These are phyloP conservation scores for Oreochromis mossambicus DNA, from an alignment of 2,797 vertebrate genomes.

Conservation along the genomic window DNA sequence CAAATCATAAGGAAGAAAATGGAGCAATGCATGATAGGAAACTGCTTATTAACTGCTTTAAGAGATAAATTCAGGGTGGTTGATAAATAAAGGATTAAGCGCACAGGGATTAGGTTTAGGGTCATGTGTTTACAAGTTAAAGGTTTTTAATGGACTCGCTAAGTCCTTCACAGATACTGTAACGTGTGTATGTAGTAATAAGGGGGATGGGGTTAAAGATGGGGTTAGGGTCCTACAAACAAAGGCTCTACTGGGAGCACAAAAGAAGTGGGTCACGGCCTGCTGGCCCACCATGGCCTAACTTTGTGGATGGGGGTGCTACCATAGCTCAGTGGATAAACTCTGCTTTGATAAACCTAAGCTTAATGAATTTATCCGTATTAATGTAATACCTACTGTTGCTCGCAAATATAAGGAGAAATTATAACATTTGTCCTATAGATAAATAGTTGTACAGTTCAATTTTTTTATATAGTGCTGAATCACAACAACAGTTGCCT, in stretches of 20 bases:
- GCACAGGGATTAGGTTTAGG: background rate
- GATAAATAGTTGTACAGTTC: background rate
- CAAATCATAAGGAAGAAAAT: background rate
- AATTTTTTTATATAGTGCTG: background rate
- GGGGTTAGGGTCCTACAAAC: constrained; percentile 42
- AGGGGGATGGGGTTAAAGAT: background rate
- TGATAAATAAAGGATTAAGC: background rate
- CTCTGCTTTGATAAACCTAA: constrained; percentile 30
- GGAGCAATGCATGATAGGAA: background rate
- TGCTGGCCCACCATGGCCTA: constrained; percentile 14
- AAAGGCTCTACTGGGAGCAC: constrained; percentile 57
- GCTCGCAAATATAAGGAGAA: background rate
- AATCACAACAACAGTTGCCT: background rate
- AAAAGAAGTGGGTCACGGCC: constrained; percentile 70
- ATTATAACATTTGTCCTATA: background rate
- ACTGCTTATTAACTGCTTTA: background rate
- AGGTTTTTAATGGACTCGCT: background rate
- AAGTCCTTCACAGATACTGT: background rate
- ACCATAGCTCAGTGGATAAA: background rate
- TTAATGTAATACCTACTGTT: constrained; percentile 15
- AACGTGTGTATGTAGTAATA: background rate
- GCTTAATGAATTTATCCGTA: constrained; percentile 24
- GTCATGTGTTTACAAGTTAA: background rate
- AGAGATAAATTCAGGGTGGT: background rate
- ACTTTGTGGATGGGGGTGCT: constrained; percentile 5